Evolutionary conservation across 2,797 vertebrate genomes (phyloP), one percentile per base, ranked within the genome.

Genomic region (Acipenser ruthenus): DNA sequence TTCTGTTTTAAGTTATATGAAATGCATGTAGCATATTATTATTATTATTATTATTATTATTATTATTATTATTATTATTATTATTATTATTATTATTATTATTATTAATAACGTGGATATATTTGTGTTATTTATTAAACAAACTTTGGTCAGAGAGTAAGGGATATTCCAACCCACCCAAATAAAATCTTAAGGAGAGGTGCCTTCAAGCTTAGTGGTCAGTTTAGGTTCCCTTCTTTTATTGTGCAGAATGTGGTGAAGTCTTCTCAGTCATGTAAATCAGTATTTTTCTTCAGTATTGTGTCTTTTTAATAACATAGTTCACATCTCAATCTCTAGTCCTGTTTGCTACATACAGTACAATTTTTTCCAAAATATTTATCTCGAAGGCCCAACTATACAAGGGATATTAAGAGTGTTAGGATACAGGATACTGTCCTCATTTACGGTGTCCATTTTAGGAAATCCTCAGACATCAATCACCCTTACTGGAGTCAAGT

Each of bases 41-140:
- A 94, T 93, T 89, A 93, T 91, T 95, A 94, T 94, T 37, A 37
- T 37, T 37, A 37, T 37, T 37, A 37, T 37, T 37, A 37, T 37
- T 37, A 37, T 37, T 37, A 37, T 37, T 89, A 93, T 91, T 95
- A 94, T 94, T 37, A 37, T 37, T 37, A 37, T 37, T 37, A 37
- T 37, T 37, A 37, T 37, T 37, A 37, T 37, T 37, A 37, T 37
- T 37, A 37, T 37, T 37, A 37, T 37, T 37, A 37, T 37, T 37
- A 37, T 37, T 37, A 1, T 37, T 37, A 91, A 91, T 90, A 90
- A 93, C 86, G 84, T 95, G 94, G 94, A 80, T 93, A 94, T 94
- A 92, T 97, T 93, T 94, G 92, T 89, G 86, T 96, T 97, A 99
- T 99, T 99, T 99, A 99, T 99, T 99, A 89, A 90, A 91, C 86